Conservation (phyloP, 2,797 vertebrate species). For the Anniella stebbinsi region DNA sequence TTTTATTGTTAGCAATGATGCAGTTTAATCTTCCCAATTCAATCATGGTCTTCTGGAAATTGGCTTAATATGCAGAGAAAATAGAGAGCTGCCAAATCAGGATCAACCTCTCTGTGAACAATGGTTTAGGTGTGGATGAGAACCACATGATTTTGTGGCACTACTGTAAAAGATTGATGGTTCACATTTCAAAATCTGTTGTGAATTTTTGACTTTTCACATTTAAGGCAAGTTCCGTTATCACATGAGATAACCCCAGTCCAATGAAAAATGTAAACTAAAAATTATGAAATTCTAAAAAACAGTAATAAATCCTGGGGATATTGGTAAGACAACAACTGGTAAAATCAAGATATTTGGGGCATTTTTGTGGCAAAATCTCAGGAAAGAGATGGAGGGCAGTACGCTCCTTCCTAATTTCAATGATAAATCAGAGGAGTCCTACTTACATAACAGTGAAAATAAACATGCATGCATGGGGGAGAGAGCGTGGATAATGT, state of each 20-base stretch:
- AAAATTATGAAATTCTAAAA: not conserved
- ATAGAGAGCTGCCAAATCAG: slow-evolving; percentile 43
- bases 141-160: not conserved
- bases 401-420: not conserved
- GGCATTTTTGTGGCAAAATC: not conserved
- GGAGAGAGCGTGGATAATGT: not conserved
- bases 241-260: not conserved
- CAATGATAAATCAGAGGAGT: not conserved
- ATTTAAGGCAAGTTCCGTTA: not conserved
- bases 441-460: not conserved
- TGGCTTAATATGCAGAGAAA: slow-evolving; percentile 45
- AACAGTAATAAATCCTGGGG: not conserved
- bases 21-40: slow-evolving; percentile 14
- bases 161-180: not conserved
- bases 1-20: slow-evolving; percentile 12
- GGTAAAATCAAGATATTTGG: not conserved
- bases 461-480: not conserved
- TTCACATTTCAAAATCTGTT: not conserved
- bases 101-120: not conserved
- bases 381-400: not conserved
- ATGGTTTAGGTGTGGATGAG: not conserved
- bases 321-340: not conserved
- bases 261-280: not conserved
- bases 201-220: not conserved
- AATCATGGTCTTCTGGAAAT: slow-evolving; percentile 28